Evolutionary conservation across 53 echinoderm and acorn worm genomes (phyloP).

Genomic region (Mesocentrotus franciscanus): DNA sequence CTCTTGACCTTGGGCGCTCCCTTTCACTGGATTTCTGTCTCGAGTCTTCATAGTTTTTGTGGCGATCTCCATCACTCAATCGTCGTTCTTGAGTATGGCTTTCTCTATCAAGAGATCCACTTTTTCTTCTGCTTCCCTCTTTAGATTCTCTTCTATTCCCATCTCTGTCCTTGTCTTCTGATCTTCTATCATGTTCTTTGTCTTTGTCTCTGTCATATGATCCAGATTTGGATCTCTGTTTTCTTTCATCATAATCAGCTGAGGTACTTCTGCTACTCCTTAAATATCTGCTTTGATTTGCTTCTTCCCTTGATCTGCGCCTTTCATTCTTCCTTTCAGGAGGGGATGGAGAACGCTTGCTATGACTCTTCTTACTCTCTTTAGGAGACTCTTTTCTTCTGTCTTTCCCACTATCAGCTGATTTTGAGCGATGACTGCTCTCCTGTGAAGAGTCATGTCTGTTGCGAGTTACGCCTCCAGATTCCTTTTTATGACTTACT

Average conservation of each 20-base stretch:
- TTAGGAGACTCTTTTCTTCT: not conserved
- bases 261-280: constrained; percentile 45
- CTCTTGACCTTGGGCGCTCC: constrained; percentile 33
- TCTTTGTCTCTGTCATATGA: constrained; percentile 8
- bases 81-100: not conserved
- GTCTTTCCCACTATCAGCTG: not conserved
- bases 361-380: constrained; percentile 30
- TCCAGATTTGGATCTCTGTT: constrained; percentile 47
- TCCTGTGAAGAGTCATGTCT: not conserved
- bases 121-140: constrained; percentile 52
- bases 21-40: constrained; percentile 17
- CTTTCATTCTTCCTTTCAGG: not conserved
- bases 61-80: constrained; percentile 23
- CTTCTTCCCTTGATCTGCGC: not conserved
- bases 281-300: not conserved
- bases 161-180: not conserved
- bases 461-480: not conserved
- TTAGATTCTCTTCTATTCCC: not conserved
- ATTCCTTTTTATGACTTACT: not conserved
- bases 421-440: constrained; percentile 5
- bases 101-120: constrained; percentile 35
- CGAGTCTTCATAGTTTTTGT: not conserved
- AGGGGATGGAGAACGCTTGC: not conserved
- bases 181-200: not conserved
- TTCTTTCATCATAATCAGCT: constrained; percentile 3